A percentile compares a stretch with the other conserved stretches of the same genome.
Evolutionary conservation across 2,113 vertebrate genomes (phyloP).

Genomic region (Puntigrus tetrazona): DNA sequence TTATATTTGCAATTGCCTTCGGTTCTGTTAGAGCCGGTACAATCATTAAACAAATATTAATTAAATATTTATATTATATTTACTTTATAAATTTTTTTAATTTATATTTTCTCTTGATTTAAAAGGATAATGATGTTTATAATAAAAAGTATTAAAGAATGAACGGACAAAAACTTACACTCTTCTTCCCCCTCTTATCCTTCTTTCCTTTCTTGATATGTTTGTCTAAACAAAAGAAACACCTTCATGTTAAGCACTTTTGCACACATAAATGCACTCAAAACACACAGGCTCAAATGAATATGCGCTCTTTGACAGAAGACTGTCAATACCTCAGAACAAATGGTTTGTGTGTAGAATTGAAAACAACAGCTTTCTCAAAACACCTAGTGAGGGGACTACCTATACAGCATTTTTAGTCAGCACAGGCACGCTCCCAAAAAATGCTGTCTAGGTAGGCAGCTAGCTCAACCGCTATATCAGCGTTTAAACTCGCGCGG

Average conservation of each 20-base stretch:
- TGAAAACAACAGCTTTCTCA: not conserved
- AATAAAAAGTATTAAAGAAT: not conserved
- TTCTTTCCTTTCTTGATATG: constrained; percentile 86
- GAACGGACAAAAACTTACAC: constrained; percentile 70
- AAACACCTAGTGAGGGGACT: not conserved
- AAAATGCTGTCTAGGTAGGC: not conserved
- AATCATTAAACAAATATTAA: too few species aligned
- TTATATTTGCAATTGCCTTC: not conserved
- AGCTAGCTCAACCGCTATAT: not conserved
- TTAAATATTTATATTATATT: too few species aligned
- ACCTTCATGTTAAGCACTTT: not conserved
- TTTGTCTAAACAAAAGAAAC: constrained; percentile 60
- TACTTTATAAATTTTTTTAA: too few species aligned
- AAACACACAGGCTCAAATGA: not conserved
- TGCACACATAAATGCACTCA: not conserved
- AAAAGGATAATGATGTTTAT: not conserved
- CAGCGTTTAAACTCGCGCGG: not conserved
- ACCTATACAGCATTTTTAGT: not conserved
- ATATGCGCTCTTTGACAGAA: not conserved
- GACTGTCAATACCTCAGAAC: not conserved
- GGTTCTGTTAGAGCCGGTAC: too few species aligned
- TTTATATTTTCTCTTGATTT: too few species aligned
- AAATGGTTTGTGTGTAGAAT: not conserved
- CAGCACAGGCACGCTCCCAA: not conserved
- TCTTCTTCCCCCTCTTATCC: constrained; percentile 89